phyloP scores from a whole-genome alignment of 2,797 vertebrate genomes.

The Myotis myotis region DNA sequence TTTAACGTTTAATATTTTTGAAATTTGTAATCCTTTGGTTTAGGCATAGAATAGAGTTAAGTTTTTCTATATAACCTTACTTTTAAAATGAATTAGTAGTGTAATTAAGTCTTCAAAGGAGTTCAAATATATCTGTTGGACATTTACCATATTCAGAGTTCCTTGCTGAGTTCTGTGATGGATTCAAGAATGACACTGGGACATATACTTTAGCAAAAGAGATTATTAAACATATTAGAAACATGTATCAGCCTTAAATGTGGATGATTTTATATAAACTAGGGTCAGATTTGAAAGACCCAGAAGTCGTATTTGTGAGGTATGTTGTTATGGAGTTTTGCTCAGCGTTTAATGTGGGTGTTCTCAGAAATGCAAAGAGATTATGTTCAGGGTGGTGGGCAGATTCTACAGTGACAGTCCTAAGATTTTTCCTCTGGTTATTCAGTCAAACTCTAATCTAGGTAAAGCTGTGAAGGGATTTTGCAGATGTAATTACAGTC shows the following conservation, averaged over 20 bases:
- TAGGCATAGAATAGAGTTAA: background rate
- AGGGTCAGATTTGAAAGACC: background rate
- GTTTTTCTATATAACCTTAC: background rate
- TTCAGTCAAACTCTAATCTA: background rate
- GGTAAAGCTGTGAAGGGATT: background rate
- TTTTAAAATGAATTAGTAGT: background rate
- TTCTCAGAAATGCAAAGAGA: background rate
- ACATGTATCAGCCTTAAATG: background rate
- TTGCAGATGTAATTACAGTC: background rate
- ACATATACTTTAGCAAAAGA: background rate
- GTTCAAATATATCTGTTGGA: background rate
- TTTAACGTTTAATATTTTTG: slow-evolving; percentile 30
- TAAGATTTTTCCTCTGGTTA: background rate
- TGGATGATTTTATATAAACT: background rate
- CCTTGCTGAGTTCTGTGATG: background rate
- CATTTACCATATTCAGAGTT: background rate
- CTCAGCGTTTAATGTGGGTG: background rate
- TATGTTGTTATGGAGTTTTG: background rate
- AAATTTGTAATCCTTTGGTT: background rate
- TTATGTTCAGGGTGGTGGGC: background rate
- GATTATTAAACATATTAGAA: background rate
- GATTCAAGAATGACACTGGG: background rate
- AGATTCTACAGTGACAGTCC: background rate
- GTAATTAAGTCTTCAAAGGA: background rate
- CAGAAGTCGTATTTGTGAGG: background rate